Base-by-base conservation (phyloP, 2,888 invertebrate species). In the Drosophila prostipennis region DNA sequence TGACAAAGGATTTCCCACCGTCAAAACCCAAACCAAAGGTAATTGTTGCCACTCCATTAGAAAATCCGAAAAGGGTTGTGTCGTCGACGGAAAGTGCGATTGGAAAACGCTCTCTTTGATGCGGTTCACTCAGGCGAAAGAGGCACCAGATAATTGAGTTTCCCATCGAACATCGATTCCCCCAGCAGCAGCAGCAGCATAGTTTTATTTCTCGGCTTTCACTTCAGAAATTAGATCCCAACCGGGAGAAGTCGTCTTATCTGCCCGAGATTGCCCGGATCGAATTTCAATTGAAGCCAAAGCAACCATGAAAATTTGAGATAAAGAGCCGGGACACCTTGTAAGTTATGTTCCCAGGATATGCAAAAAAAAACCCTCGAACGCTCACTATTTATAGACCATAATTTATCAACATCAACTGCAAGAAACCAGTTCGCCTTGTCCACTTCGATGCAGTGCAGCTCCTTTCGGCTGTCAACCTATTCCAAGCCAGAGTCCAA, bases 371-470 rank as follows among this genome's bases (percentile, higher is more conserved):
- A 26, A 26, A 32, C 32, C 36, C 48, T 23, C 32, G 29, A 37
- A 13, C 39, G 19, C 29, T 11, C 34, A 36, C 65, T 73, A 74
- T 72, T 72, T 67, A 55, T 72, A 74, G 64, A 81, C 79, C 67
- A 72, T 79, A 81, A 87, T 81, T 76, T 80, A 83, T 81, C 81
- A 86, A 72, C 67, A 74, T 80, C 78, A 68, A 76, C 13, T 49
- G 57, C 53, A 64, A 51, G 59, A 72, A 86, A 80, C 80, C 84
- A 74, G 80, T 80, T 86, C 56, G 49, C 52, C 48, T 19, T 34
- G 56, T 52, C 58, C 68, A 48, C 16, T 48, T 13, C 48, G 32
- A 3, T 19, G 48, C 34, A 68, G 11, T 39, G 14, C 43, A 40
- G 34, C 10, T 40, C 51, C 69, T 46, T 32, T 46, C 29, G 57